Evolutionary conservation across 1,140 invertebrate species (phyloP), one percentile per base, ranked within the genome.

Genomic region (Druon quercuslanigerum): DNA sequence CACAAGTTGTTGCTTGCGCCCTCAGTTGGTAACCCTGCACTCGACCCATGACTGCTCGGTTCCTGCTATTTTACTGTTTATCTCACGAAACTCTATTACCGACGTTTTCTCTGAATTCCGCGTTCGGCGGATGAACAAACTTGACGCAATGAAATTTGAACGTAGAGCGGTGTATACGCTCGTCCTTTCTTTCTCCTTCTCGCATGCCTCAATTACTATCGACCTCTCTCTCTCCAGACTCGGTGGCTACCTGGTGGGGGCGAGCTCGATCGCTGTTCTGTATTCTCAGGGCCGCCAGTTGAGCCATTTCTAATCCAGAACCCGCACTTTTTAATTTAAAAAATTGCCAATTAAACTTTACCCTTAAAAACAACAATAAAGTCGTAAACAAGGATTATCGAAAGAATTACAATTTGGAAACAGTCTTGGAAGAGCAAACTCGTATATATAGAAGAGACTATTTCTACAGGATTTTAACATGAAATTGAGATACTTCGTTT

Each of bases 61-160:
- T 66, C 57, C 73, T 72, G 72, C 73, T 75, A 71, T 70, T 77
- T 77, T 74, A 75, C 74, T 81, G 76, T 84, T 81, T 82, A 79
- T 81, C 81, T 79, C 73, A 72, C 76, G 81, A 88, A 89, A 89
- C 87, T 89, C 87, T 83, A 88, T 88, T 89, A 86, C 86, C 86
- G 87, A 88, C 87, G 85, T 86, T 86, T 88, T 88, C 86, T 81
- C 78, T 83, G 85, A 88, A 88, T 87, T 89, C 83, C 80, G 81
- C 75, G 77, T 82, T 84, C 80, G 77, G 78, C 79, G 80, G 81
- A 80, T 79, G 81, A 79, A 81, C 80, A 83, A 85, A 83, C 83
- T 87, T 84, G 83, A 87, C 82, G 87, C 86, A 87, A 88, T 88
- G 87, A 89, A 88, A 89, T 88, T 89, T 86, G 85, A 88, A 88